A percentile compares a stretch with the other conserved stretches of the same genome.
Evolutionary conservation across 2,797 vertebrate genomes (phyloP).

Genomic region (Sebastiscus tertius): DNA sequence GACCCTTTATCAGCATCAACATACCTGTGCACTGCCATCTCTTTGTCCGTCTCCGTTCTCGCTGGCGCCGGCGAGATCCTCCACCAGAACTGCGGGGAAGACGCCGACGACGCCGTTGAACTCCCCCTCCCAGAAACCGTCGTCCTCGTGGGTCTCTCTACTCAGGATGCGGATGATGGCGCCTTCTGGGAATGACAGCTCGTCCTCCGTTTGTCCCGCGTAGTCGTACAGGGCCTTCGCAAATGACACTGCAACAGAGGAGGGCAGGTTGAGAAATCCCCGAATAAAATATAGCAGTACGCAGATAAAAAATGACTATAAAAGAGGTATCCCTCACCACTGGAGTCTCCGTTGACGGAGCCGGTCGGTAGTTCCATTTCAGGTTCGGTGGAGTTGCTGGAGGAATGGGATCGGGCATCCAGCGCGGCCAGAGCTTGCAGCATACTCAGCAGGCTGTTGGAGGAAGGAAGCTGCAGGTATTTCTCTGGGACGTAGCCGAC

Average conservation of each 20-base stretch:
- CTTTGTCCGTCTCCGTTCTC: conserved; percentile 85
- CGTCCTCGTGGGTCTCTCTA: conserved; percentile 94
- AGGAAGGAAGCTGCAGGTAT: conserved; percentile 94
- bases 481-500: conserved; percentile 97
- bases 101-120: conserved; percentile 90
- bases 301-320: not conserved
- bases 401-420: conserved; percentile 94
- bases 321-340: conserved; percentile 77
- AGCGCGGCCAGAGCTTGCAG: conserved; percentile 91
- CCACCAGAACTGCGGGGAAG: conserved; percentile 94
- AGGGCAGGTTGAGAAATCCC: not conserved
- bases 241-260: conserved; percentile 84
- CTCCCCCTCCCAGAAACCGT: conserved; percentile 98
- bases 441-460: conserved; percentile 95
- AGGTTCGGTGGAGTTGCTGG: conserved; percentile 90
- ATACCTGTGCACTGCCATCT: conserved; percentile 84
- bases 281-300: not conserved
- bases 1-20: not conserved
- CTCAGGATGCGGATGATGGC: conserved; percentile 95
- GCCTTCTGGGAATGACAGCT: conserved; percentile 95
- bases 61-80: conserved; percentile 84
- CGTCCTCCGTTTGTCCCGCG: conserved; percentile 92
- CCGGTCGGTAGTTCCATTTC: conserved; percentile 82
- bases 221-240: conserved; percentile 98
- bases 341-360: conserved; percentile 89